A percentile compares a stretch with the other conserved stretches of the same genome.
phyloP scores from a whole-genome alignment of 1,140 invertebrate genomes.

The Coboldia fuscipes region DNA sequence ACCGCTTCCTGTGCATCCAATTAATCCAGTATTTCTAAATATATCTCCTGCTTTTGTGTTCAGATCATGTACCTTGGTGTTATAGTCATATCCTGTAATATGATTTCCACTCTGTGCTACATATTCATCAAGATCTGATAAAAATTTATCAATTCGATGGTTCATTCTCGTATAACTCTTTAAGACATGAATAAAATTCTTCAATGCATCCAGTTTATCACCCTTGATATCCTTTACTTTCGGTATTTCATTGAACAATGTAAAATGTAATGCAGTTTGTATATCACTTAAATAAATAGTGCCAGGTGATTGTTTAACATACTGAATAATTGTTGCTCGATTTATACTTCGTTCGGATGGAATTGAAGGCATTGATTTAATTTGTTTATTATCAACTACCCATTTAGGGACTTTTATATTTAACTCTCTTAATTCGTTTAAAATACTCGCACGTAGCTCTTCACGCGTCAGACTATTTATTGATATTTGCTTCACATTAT shows the following conservation, averaged over 20 bases:
- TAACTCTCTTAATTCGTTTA: no score
- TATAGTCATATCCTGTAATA: no score
- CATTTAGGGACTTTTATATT: no score
- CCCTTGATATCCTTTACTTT: slow-evolving; percentile 41
- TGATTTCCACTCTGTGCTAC: slow-evolving; percentile 11
- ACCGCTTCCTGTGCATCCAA: slow-evolving; percentile 42
- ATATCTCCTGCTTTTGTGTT: no score
- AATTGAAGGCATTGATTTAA: not conserved
- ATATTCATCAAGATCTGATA: slow-evolving; percentile 21
- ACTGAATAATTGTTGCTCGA: not conserved
- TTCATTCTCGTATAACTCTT: slow-evolving; percentile 28
- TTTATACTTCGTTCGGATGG: not conserved
- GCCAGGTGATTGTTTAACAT: no score
- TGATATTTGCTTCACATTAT: no score
- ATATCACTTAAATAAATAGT: slow-evolving; percentile 63
- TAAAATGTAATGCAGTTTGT: slow-evolving; percentile 60
- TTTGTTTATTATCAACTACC: no score
- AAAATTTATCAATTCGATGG: slow-evolving; percentile 34
- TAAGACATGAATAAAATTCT: slow-evolving; percentile 46
- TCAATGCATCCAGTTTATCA: slow-evolving; percentile 44
- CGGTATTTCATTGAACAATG: slow-evolving; percentile 59
- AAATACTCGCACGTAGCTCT: no score
- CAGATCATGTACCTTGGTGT: no score
- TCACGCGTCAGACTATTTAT: no score
- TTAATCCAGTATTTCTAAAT: no score